Evolutionary conservation across 2,888 invertebrate genomes (phyloP).

Genomic region (Lithophane semibrunnea): DNA sequence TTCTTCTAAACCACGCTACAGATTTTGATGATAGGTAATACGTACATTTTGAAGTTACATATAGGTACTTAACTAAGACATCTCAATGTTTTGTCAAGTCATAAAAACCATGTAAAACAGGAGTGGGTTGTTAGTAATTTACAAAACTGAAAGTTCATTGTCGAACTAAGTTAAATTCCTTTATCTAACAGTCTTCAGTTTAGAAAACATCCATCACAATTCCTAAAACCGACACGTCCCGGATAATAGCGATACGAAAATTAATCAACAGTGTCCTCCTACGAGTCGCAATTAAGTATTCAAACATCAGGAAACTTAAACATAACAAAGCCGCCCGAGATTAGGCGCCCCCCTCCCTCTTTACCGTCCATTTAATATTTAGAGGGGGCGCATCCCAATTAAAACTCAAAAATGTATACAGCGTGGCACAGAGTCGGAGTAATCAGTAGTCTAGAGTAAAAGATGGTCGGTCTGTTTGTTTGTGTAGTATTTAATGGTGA

Average conservation of each 20-base stretch:
- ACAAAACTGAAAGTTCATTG: neutral
- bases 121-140: too few species aligned
- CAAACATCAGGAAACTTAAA: conserved; percentile 59
- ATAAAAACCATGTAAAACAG: too few species aligned
- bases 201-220: conserved; percentile 10
- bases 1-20: too few species aligned
- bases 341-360: conserved; percentile 39
- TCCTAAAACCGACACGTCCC: neutral
- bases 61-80: too few species aligned
- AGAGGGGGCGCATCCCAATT: conserved; percentile 50
- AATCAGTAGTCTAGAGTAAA: conserved; percentile 11
- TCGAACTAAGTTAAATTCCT: neutral
- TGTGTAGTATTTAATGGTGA: neutral
- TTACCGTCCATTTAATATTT: conserved; percentile 57
- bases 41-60: too few species aligned
- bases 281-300: conserved; percentile 52
- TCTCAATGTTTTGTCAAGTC: too few species aligned
- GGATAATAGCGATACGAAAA: conserved; percentile 36
- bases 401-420: conserved; percentile 49
- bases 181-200: conserved; percentile 1
- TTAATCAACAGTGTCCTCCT: conserved; percentile 46
- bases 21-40: too few species aligned
- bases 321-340: conserved; percentile 45
- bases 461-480: conserved; percentile 9
- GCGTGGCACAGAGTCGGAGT: neutral